Percentiles rank a stretch among this genome's conserved stretches.
These are phyloP conservation scores for Labeo catla DNA, from an alignment of 2,113 vertebrate genomes.

Conservation along the genomic window DNA sequence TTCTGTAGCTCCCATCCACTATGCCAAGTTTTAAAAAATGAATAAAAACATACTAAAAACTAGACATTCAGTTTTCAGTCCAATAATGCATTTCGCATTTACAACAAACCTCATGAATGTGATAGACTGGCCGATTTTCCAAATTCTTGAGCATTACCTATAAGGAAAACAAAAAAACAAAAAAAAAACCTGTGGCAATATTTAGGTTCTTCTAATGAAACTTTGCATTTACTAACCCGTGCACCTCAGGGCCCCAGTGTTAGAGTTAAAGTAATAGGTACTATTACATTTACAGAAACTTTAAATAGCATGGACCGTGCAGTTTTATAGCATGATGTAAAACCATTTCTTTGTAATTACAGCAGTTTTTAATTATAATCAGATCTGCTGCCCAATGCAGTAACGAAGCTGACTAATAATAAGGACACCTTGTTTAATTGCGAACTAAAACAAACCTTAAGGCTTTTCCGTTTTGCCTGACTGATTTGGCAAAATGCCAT, in stretches of 20 bases:
- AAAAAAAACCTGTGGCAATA: background rate
- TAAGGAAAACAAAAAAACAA: background rate
- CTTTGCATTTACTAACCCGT: background rate
- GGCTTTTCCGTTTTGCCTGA: background rate
- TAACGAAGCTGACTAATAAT: slow-evolving; percentile 34
- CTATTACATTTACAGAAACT: slow-evolving; percentile 38
- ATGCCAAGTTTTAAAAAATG: background rate
- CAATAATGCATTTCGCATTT: background rate
- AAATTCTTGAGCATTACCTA: background rate
- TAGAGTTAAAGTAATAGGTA: slow-evolving; percentile 16
- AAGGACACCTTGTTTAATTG: slow-evolving; percentile 36
- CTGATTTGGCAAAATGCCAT: slow-evolving; percentile 27
- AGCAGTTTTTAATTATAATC: slow-evolving; percentile 39
- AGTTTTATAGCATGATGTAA: slow-evolving; percentile 29
- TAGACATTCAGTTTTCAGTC: background rate
- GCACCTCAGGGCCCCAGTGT: slow-evolving; percentile 5
- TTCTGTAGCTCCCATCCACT: background rate
- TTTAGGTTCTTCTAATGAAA: background rate
- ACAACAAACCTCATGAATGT: background rate
- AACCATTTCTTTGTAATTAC: slow-evolving; percentile 29
- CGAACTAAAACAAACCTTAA: slow-evolving; percentile 14
- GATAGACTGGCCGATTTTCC: background rate
- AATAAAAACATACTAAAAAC: background rate
- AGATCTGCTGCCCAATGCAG: background rate
- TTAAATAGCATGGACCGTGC: slow-evolving; percentile 8